Evolutionary conservation across 2,113 vertebrate genomes (phyloP).

Genomic region (Ctenomys sociabilis): DNA sequence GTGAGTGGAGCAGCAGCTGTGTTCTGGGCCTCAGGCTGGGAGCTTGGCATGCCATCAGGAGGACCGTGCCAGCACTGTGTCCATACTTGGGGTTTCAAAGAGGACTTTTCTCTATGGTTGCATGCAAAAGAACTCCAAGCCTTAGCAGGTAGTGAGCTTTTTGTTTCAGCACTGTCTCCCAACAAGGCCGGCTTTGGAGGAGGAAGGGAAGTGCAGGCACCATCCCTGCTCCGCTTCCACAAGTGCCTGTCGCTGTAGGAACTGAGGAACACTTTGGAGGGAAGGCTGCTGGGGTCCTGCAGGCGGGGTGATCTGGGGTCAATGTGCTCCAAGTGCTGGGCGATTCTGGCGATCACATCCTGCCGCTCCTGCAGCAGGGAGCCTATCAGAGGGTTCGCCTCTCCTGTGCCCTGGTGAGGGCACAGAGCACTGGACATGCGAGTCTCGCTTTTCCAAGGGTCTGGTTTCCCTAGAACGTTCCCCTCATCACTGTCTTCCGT

Average conservation of each 20-base stretch:
- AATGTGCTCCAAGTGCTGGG: slow-evolving; percentile 95
- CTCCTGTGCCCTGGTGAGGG: slow-evolving; percentile 82
- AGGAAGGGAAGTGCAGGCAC: slow-evolving; percentile 63
- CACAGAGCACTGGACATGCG: slow-evolving; percentile 80
- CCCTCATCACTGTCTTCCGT: slow-evolving; percentile 85
- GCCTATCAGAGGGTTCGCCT: slow-evolving; percentile 94
- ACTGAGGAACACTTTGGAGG: slow-evolving; percentile 90
- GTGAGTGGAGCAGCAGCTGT: slow-evolving; percentile 78
- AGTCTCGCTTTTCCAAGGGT: slow-evolving; percentile 69
- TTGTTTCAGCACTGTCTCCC: slow-evolving; percentile 84
- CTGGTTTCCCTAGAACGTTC: slow-evolving; percentile 77
- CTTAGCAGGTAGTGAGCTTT: slow-evolving; percentile 85
- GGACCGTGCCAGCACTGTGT: slow-evolving; percentile 88
- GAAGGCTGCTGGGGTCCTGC: slow-evolving; percentile 80
- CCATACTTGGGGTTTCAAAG: slow-evolving; percentile 90
- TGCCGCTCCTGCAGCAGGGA: slow-evolving; percentile 96
- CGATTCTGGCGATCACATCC: slow-evolving; percentile 97
- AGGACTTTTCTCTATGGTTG: slow-evolving; percentile 84
- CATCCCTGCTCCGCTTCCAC: slow-evolving; percentile 91
- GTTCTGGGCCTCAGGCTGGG: slow-evolving; percentile 86
- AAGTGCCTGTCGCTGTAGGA: slow-evolving; percentile 88
- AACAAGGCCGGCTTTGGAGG: slow-evolving; percentile 77
- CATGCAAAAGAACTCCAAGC: slow-evolving; percentile 85
- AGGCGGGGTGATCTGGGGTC: slow-evolving; percentile 90
- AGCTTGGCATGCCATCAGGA: slow-evolving; percentile 89